These are phyloP conservation scores for Pseudoips prasinana DNA, from an alignment of 2,888 invertebrate genomes.

Conservation along the genomic window DNA sequence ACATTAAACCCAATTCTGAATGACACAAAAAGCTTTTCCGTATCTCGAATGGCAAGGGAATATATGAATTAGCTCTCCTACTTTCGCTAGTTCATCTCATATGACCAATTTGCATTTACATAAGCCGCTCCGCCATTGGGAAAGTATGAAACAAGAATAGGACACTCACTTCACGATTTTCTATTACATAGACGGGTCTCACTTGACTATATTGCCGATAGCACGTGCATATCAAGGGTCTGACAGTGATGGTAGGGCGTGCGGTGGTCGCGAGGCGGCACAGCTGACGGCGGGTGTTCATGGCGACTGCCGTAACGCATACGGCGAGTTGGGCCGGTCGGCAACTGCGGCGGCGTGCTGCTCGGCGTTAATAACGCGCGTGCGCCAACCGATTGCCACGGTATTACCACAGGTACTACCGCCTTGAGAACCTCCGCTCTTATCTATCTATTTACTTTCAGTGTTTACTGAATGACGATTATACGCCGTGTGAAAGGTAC, in stretches of 20 bases:
- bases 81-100: neutral
- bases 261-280: conserved; percentile 50
- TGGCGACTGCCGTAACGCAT: conserved; percentile 34
- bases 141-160: conserved; percentile 26
- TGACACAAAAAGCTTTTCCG: too few species aligned
- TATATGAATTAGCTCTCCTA: neutral
- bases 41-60: too few species aligned
- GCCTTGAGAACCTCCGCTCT: conserved; percentile 41
- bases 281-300: conserved; percentile 69
- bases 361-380: conserved; percentile 56
- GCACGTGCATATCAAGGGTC: conserved; percentile 48
- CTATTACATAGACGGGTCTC: conserved; percentile 72
- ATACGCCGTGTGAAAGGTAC: conserved; percentile 53
- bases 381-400: conserved; percentile 60
- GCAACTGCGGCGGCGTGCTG: conserved; percentile 49
- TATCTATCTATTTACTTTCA: conserved; percentile 58
- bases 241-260: conserved; percentile 40
- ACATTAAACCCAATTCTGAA: too few species aligned
- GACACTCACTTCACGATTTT: conserved; percentile 69
- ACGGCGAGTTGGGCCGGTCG: conserved; percentile 12
- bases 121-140: conserved; percentile 13
- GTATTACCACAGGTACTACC: conserved; percentile 6
- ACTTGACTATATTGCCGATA: conserved; percentile 70
- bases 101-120: neutral
- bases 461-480: conserved; percentile 58